Conservation (phyloP, 2,888 invertebrate species). For the Sussaba pulchella region DNA sequence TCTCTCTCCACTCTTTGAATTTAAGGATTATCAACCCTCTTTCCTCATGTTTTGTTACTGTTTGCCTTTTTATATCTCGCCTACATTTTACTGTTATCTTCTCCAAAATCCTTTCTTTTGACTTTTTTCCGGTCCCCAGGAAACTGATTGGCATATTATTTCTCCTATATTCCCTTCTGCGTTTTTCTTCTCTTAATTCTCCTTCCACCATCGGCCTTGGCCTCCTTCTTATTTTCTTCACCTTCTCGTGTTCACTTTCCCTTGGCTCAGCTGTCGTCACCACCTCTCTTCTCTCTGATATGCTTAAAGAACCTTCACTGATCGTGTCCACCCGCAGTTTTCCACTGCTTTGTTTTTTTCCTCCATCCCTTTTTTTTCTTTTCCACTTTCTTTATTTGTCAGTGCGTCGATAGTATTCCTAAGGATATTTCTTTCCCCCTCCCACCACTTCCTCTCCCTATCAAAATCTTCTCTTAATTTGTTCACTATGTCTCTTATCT, state of each 20-base stretch:
- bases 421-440: slow-evolving; percentile 22
- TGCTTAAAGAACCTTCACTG: not conserved
- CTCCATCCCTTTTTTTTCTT: not conserved
- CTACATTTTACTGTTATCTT: slow-evolving; percentile 14
- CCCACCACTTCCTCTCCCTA: slow-evolving; percentile 35
- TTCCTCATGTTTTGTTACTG: slow-evolving; percentile 11
- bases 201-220: slow-evolving; percentile 5
- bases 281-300: not conserved
- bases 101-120: slow-evolving; percentile 13
- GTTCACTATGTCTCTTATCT: slow-evolving; percentile 32
- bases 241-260: no score
- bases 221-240: not conserved
- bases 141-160: slow-evolving; percentile 31
- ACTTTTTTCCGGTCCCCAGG: not conserved
- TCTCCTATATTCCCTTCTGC: slow-evolving; percentile 27
- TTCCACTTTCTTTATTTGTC: not conserved
- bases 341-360: not conserved
- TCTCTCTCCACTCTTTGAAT: slow-evolving; percentile 23
- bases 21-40: slow-evolving; percentile 19
- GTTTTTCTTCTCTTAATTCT: slow-evolving; percentile 7
- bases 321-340: no score
- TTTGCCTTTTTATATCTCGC: slow-evolving; percentile 12
- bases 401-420: slow-evolving; percentile 1
- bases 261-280: no score
- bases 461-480: slow-evolving; percentile 20